These are phyloP conservation scores for Staurois parvus DNA, from an alignment of 2,797 vertebrate species.

Conservation along the genomic window DNA sequence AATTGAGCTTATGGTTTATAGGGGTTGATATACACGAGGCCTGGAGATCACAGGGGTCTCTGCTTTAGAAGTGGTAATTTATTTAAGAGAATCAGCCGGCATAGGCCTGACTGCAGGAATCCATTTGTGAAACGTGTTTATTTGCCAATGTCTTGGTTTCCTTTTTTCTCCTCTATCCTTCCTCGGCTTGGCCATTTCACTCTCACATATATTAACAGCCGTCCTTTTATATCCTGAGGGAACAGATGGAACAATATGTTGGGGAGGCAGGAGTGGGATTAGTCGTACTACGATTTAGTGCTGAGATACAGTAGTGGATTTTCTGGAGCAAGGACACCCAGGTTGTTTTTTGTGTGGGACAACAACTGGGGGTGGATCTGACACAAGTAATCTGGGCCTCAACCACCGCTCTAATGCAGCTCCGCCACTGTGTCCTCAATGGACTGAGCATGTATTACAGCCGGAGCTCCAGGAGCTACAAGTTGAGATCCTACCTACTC, in stretches of 20 bases:
- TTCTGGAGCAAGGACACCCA: slow-evolving; percentile 77
- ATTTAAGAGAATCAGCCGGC: slow-evolving; percentile 32
- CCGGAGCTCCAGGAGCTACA: slow-evolving; percentile 49
- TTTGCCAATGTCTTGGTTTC: slow-evolving; percentile 43
- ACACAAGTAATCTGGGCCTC: slow-evolving; percentile 67
- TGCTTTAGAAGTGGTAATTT: slow-evolving; percentile 57
- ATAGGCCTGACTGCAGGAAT: slow-evolving; percentile 36
- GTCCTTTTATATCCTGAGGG: slow-evolving; percentile 65
- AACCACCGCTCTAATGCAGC: slow-evolving; percentile 58
- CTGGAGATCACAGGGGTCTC: slow-evolving; percentile 46
- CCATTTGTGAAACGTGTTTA: slow-evolving; percentile 54
- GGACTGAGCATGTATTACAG: slow-evolving; percentile 26
- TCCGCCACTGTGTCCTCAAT: slow-evolving; percentile 20
- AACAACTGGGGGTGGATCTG: slow-evolving; percentile 69
- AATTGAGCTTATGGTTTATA: slow-evolving; percentile 33
- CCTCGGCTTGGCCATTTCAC: slow-evolving; percentile 34
- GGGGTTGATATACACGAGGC: slow-evolving; percentile 53
- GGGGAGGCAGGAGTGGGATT: slow-evolving; percentile 75
- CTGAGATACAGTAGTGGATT: slow-evolving; percentile 69
- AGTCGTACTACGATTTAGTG: slow-evolving; percentile 63
- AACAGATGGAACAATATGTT: slow-evolving; percentile 73
- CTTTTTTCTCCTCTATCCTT: slow-evolving; percentile 7
- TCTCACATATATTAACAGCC: slow-evolving; percentile 57
- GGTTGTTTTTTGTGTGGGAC: slow-evolving; percentile 75
- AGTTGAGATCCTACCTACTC: slow-evolving; percentile 38